Evolutionary conservation across 2,113 vertebrate species (phyloP).

Genomic region (Perccottus glenii): DNA sequence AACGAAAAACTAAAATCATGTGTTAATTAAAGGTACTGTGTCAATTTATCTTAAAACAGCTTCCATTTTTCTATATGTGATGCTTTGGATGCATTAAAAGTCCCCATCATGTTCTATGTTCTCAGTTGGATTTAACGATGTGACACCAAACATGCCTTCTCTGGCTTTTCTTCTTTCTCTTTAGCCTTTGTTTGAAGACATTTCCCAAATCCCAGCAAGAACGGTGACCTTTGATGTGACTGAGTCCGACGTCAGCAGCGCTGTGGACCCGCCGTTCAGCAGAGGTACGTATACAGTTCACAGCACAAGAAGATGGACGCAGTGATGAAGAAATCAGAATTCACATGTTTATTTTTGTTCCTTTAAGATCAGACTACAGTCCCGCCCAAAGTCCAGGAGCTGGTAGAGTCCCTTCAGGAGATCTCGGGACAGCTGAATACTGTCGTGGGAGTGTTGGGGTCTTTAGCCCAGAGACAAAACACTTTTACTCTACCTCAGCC

Average conservation of each 20-base stretch:
- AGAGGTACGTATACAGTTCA: slow-evolving; percentile 31
- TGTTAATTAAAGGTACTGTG: too few species aligned
- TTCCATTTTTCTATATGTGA: too few species aligned
- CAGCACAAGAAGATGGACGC: neutral
- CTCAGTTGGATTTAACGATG: too few species aligned
- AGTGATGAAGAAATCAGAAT: neutral
- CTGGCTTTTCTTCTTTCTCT: neutral
- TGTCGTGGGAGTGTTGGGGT: slow-evolving; percentile 80
- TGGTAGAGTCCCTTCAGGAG: slow-evolving; percentile 83
- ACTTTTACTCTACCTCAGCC: slow-evolving; percentile 13
- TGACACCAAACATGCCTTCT: too few species aligned
- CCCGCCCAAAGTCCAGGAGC: slow-evolving; percentile 80
- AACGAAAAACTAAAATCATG: too few species aligned
- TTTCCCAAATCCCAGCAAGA: slow-evolving; percentile 60
- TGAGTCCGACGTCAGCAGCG: slow-evolving; percentile 81
- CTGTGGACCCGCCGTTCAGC: slow-evolving; percentile 42
- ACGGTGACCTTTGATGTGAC: slow-evolving; percentile 93
- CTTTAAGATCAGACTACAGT: slow-evolving; percentile 28
- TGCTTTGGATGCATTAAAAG: too few species aligned
- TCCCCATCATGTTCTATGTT: too few species aligned
- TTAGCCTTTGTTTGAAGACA: slow-evolving; percentile 84
- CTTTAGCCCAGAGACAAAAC: slow-evolving; percentile 61
- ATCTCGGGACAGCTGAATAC: slow-evolving; percentile 85
- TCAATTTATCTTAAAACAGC: too few species aligned
- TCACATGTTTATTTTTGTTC: neutral